Evolutionary conservation across 2,888 invertebrate species (phyloP).

Genomic region (Muschampia plurimacula): DNA sequence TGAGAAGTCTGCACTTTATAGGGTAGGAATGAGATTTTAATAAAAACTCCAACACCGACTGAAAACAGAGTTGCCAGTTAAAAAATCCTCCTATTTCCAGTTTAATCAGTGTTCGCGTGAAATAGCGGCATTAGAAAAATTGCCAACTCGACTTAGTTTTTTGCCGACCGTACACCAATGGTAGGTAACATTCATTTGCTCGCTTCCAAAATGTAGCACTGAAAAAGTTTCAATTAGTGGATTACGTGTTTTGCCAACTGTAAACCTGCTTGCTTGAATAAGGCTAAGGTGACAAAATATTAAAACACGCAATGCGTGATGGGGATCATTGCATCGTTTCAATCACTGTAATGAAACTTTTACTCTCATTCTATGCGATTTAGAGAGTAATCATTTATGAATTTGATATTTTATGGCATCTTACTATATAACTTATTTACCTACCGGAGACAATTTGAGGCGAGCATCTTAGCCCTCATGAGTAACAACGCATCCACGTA

Average conservation of each 20-base stretch:
- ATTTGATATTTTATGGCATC: too few relatives aligned
- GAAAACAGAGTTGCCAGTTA: conserved; percentile 30
- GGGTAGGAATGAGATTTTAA: conserved; percentile 35
- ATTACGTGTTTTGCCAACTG: conserved; percentile 8
- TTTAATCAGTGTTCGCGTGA: conserved; percentile 41
- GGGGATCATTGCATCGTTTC: not conserved
- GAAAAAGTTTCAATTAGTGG: conserved; percentile 30
- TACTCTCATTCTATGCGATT: too few relatives aligned
- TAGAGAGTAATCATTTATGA: too few relatives aligned
- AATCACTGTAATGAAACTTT: too few relatives aligned
- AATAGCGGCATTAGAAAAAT: conserved; percentile 40
- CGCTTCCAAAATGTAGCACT: conserved; percentile 24
- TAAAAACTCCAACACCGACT: conserved; percentile 24
- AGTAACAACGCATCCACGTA: too few relatives aligned
- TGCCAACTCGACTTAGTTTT: conserved; percentile 35
- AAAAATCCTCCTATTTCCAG: conserved; percentile 30
- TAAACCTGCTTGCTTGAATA: not conserved
- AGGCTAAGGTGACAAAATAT: not conserved
- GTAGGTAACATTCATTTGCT: conserved; percentile 29
- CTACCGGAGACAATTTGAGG: too few relatives aligned
- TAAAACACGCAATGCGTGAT: not conserved
- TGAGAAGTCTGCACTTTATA: conserved; percentile 38
- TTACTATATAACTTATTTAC: too few relatives aligned
- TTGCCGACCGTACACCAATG: conserved; percentile 27
- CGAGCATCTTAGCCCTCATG: too few relatives aligned